phyloP scores from a whole-genome alignment of 2,888 invertebrate species.

The Automeris io region DNA sequence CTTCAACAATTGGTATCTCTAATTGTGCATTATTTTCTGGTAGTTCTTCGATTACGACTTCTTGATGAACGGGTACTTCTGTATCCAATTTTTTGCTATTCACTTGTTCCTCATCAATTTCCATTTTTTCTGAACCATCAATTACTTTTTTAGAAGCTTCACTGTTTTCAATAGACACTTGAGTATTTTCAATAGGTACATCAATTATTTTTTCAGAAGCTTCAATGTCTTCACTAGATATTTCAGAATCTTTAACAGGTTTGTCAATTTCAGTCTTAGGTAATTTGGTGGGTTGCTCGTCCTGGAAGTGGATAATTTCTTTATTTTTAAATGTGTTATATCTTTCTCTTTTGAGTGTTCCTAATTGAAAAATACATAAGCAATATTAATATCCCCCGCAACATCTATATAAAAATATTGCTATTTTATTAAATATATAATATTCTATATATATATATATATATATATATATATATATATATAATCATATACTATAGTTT shows the following conservation, averaged over 20 bases:
- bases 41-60: conserved; percentile 36
- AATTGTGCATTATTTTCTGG: conserved; percentile 30
- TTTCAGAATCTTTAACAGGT: conserved; percentile 22
- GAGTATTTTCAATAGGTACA: conserved; percentile 16
- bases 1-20: conserved; percentile 30
- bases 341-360: too few species aligned
- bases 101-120: conserved; percentile 35
- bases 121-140: conserved; percentile 24
- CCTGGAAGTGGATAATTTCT: conserved; percentile 30
- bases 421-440: too few species aligned
- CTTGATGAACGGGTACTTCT: conserved; percentile 20
- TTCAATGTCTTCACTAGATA: conserved; percentile 5
- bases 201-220: conserved; percentile 3
- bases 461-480: too few species aligned
- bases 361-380: too few species aligned
- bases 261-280: conserved; percentile 67
- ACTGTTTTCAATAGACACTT: conserved; percentile 12
- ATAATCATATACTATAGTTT: too few species aligned
- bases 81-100: conserved; percentile 22
- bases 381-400: too few species aligned
- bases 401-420: too few species aligned
- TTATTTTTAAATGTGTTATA: conserved; percentile 4
- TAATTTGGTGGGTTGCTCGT: conserved; percentile 71
- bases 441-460: too few species aligned
- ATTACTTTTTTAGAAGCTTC: conserved; percentile 13